Evolutionary conservation across 2,797 vertebrate genomes (phyloP).

Genomic region (Alcedo atthis): DNA sequence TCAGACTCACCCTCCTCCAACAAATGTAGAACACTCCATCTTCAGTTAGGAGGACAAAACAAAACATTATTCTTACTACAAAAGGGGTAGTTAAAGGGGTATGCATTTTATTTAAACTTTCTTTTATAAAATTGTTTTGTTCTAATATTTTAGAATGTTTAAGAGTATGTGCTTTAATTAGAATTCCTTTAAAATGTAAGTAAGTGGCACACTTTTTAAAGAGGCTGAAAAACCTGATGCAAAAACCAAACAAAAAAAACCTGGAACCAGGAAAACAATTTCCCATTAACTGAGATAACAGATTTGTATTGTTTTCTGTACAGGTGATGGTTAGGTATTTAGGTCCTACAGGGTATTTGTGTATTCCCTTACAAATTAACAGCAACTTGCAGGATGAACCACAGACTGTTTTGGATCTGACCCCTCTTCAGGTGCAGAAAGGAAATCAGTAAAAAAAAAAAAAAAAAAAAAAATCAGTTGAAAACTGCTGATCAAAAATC

Average conservation of each 20-base stretch:
- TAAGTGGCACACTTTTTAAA: neutral
- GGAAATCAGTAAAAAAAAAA: neutral
- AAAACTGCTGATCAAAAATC: constrained; percentile 11
- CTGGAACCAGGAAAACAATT: neutral
- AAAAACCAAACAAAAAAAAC: neutral
- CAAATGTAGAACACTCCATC: neutral
- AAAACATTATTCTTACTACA: neutral
- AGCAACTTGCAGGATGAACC: neutral
- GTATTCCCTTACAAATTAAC: neutral
- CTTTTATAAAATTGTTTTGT: neutral
- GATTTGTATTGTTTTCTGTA: neutral
- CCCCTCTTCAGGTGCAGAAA: neutral
- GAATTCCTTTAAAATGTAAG: neutral
- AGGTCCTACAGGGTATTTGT: neutral
- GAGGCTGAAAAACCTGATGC: neutral
- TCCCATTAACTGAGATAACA: neutral
- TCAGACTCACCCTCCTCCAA: neutral
- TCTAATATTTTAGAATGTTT: neutral
- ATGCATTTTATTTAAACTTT: neutral
- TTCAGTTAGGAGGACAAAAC: neutral
- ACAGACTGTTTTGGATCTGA: neutral
- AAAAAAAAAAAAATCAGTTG: neutral
- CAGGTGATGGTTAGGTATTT: neutral
- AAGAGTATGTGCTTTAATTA: neutral
- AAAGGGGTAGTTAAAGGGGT: neutral